Conservation (phyloP, 2,797 vertebrate genomes). For the Sitta carolinensis region DNA sequence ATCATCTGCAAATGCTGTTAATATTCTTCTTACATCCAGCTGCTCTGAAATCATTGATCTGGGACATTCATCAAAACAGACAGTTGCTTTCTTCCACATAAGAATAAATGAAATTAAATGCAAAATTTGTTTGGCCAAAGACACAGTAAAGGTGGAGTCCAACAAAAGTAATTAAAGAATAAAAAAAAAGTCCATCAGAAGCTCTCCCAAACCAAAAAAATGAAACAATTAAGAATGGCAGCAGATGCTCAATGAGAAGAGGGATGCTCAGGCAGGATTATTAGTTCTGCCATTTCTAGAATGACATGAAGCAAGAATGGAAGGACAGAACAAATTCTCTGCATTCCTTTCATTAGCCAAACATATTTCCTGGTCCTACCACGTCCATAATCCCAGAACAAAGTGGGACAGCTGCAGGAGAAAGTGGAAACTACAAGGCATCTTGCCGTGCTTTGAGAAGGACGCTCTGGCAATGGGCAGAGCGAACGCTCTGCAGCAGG, state of each 20-base stretch:
- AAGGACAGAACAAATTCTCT: background rate
- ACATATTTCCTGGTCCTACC: background rate
- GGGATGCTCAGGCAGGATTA: background rate
- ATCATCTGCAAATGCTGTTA: background rate
- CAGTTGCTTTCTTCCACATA: background rate
- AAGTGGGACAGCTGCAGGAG: background rate
- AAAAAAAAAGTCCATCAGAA: background rate
- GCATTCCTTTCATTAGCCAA: background rate
- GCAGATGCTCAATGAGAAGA: background rate
- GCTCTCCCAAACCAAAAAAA: background rate
- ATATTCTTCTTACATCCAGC: background rate
- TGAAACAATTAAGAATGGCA: background rate
- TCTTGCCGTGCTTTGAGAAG: background rate
- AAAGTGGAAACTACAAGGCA: background rate
- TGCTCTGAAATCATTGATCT: background rate
- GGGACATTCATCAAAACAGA: background rate
- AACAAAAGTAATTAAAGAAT: background rate
- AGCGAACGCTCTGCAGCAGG: background rate
- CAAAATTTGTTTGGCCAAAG: background rate
- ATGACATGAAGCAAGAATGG: background rate
- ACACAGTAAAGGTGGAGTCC: background rate
- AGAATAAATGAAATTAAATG: background rate
- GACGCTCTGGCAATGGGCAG: background rate
- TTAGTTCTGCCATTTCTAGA: slow-evolving; percentile 9
- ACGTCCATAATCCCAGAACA: background rate